A percentile compares a stretch with the other conserved stretches of the same genome.
Evolutionary conservation across 2,113 vertebrate genomes (phyloP).

Genomic region (Heterocephalus glaber): DNA sequence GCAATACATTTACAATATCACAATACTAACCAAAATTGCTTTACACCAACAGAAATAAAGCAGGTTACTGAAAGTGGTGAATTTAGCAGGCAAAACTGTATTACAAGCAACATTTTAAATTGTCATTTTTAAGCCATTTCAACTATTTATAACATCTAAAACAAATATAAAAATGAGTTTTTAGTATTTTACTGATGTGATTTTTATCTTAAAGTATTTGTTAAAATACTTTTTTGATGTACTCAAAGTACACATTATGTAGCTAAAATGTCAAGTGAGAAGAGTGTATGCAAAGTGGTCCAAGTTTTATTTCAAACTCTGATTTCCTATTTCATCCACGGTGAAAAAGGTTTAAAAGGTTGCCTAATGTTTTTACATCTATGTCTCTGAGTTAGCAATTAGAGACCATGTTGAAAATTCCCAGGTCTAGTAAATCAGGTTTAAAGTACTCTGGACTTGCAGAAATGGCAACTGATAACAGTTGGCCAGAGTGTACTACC

Average conservation of each 20-base stretch:
- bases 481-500: constrained; percentile 74
- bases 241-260: constrained; percentile 88
- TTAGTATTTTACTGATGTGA: constrained; percentile 84
- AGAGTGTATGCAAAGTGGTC: constrained; percentile 87
- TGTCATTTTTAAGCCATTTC: constrained; percentile 87
- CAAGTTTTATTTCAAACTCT: constrained; percentile 81
- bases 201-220: constrained; percentile 86
- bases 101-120: constrained; percentile 97
- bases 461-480: constrained; percentile 68
- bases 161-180: constrained; percentile 93
- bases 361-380: constrained; percentile 85
- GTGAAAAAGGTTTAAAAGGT: constrained; percentile 84
- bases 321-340: constrained; percentile 76
- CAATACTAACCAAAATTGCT: constrained; percentile 97
- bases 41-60: constrained; percentile 94
- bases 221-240: constrained; percentile 90
- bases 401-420: constrained; percentile 84
- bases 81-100: constrained; percentile 95
- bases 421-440: constrained; percentile 81
- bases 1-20: constrained; percentile 94
- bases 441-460: constrained; percentile 78
- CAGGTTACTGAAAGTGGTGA: constrained; percentile 93
- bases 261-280: constrained; percentile 88
- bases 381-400: constrained; percentile 83
- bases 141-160: constrained; percentile 95